Conservation (phyloP, 2,113 vertebrate genomes). For the Lutjanus erythropterus region DNA sequence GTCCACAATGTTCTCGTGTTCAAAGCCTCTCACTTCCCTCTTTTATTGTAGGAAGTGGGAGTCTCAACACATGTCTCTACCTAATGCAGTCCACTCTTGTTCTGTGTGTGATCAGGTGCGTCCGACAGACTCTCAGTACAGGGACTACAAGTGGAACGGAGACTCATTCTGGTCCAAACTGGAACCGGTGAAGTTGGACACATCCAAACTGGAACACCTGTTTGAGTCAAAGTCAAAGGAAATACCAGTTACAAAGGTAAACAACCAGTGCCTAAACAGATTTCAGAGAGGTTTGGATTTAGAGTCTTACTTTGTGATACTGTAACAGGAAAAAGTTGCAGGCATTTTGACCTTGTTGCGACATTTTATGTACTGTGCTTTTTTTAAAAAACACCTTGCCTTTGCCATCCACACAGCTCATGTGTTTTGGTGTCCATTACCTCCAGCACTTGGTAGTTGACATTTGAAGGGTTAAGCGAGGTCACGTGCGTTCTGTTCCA, state of each 20-base stretch:
- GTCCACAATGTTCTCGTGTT: conserved; percentile 13
- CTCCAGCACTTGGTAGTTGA: conserved; percentile 1
- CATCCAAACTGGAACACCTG: conserved; percentile 94
- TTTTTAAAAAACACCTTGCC: background rate
- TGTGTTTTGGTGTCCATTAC: background rate
- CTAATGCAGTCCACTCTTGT: conserved; percentile 12
- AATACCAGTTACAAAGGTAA: conserved; percentile 95
- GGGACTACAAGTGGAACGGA: conserved; percentile 88
- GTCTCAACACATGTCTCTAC: conserved; percentile 14
- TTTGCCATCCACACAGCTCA: background rate
- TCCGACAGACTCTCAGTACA: conserved; percentile 90
- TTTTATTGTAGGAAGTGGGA: conserved; percentile 38
- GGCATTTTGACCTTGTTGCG: background rate
- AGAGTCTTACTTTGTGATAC: background rate
- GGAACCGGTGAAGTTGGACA: conserved; percentile 95
- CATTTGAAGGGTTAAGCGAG: conserved; percentile 21
- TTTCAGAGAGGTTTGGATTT: background rate
- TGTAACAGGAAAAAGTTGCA: too few species aligned
- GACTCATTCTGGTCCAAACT: conserved; percentile 96
- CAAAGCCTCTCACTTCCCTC: conserved; percentile 24
- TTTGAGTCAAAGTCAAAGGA: conserved; percentile 98
- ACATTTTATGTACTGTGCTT: background rate
- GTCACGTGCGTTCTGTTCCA: conserved; percentile 30
- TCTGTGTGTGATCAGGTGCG: conserved; percentile 83
- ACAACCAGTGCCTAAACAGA: background rate